Percentiles rank a stretch among this genome's conserved stretches.
phyloP scores from a whole-genome alignment of 1,140 invertebrate species.

The Platyscapa corneri region DNA sequence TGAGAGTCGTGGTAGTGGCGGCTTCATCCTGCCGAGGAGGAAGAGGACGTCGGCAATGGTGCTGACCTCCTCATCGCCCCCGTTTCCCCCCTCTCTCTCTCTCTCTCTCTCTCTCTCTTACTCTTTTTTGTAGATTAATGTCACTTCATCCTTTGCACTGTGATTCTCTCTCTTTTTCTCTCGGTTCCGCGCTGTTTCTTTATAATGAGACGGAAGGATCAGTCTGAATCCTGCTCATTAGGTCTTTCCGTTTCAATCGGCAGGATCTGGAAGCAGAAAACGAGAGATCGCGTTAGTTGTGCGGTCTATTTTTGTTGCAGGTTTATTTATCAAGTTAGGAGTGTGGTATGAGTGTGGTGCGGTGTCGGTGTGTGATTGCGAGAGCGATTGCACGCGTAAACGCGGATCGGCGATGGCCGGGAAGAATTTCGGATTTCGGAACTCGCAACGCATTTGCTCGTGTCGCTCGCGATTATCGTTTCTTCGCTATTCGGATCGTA shows the following conservation, averaged over 20 bases:
- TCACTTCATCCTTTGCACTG: conserved; percentile 3
- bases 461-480: no score
- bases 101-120: conserved; percentile 20
- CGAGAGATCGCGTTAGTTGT: neutral
- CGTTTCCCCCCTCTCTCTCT: neutral
- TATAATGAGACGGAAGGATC: neutral
- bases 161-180: neutral
- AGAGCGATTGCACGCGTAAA: neutral
- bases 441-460: no score
- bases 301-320: neutral
- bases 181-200: conserved; percentile 29
- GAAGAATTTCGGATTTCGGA: no score
- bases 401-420: no score
- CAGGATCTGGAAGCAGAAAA: conserved; percentile 4
- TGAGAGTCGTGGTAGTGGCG: neutral
- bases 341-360: neutral
- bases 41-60: neutral
- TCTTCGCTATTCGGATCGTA: no score
- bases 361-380: neutral
- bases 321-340: neutral
- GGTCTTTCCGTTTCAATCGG: conserved; percentile 13
- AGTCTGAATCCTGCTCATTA: neutral
- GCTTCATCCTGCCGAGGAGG: conserved; percentile 35
- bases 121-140: conserved; percentile 12
- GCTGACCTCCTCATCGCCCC: neutral